Base-by-base conservation (phyloP, 1,140 invertebrate genomes). In the Diprion similis region DNA sequence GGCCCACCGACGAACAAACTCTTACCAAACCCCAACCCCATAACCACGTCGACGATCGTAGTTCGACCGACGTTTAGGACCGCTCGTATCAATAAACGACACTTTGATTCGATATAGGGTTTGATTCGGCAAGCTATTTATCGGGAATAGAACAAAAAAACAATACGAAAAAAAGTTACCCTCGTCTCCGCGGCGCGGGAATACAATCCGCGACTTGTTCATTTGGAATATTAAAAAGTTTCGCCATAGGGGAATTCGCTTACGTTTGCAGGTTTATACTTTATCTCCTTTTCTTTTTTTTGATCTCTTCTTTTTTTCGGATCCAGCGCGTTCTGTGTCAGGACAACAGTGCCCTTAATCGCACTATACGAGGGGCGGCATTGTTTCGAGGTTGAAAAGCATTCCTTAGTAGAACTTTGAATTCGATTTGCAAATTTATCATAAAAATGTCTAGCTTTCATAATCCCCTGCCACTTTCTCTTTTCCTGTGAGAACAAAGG, bases 1-100 rank as follows among this genome's bases (percentile, higher is more conserved):
- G 17, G 59, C 59, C 59, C 13, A 64, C 59, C 18, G 11, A 68
- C 37, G n/a, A 4, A 59, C 51, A 59, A 15, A 59, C 51, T 59
- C 11, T 59, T 59, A 37, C 24, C 24, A 37, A 37, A 37, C 24
- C 24, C 24, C 24, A 37, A 37, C 24, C 24, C 24, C 6, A 37
- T 37, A 37, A 37, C 24, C 24, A 37, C 24, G 24, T 37, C 24
- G 24, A 37, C 59, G 59, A 15, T 15, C 59, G 59, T 64, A 15
- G 13, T 64, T 18, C 13, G 59, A 15, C 24, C 24, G 13, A 17
- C 59, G 59, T 64, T 64, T 64, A 64, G 13, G 67, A 37, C 64
- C 10, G 72, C 64, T 64, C 73, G 37, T 74, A 64, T 74, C 73
- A 64, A 73, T 74, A 70, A 70, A 74, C 73, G 73, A 74, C 73